Evolutionary conservation across 2,113 vertebrate genomes (phyloP).

Genomic region (Pseudopipra pipra): DNA sequence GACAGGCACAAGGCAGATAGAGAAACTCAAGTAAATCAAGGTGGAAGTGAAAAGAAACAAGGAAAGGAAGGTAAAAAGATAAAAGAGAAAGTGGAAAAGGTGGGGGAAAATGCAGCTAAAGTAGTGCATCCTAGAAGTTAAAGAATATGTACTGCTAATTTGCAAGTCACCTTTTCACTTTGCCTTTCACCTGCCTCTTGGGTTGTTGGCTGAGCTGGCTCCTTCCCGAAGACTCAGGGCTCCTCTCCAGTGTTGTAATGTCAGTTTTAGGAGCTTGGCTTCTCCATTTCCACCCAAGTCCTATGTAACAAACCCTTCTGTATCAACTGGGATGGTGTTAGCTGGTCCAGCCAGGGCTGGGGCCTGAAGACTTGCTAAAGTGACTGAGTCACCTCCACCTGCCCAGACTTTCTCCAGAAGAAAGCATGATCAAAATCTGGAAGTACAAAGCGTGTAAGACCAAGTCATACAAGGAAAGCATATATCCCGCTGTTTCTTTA

Average conservation of each 20-base stretch:
- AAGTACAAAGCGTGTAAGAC: background rate
- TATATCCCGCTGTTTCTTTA: background rate
- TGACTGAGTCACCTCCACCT: background rate
- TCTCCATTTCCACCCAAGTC: background rate
- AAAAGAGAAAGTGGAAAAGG: background rate
- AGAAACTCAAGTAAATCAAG: background rate
- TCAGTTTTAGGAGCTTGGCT: background rate
- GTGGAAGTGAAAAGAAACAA: background rate
- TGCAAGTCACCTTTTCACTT: background rate
- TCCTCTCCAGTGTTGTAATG: background rate
- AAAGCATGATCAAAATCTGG: background rate
- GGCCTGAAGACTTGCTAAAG: background rate
- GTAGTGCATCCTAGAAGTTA: background rate
- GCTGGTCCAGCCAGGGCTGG: background rate
- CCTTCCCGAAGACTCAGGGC: background rate
- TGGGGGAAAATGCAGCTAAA: background rate
- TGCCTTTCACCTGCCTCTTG: background rate
- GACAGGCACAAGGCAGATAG: background rate
- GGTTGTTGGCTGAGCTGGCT: background rate
- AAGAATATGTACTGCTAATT: background rate
- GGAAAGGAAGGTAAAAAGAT: background rate
- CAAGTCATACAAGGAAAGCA: background rate
- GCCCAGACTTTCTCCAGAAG: background rate
- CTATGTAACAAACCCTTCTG: background rate
- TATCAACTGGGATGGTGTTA: background rate